Conservation (phyloP, 2,797 vertebrate species). For the Falco berigora region DNA sequence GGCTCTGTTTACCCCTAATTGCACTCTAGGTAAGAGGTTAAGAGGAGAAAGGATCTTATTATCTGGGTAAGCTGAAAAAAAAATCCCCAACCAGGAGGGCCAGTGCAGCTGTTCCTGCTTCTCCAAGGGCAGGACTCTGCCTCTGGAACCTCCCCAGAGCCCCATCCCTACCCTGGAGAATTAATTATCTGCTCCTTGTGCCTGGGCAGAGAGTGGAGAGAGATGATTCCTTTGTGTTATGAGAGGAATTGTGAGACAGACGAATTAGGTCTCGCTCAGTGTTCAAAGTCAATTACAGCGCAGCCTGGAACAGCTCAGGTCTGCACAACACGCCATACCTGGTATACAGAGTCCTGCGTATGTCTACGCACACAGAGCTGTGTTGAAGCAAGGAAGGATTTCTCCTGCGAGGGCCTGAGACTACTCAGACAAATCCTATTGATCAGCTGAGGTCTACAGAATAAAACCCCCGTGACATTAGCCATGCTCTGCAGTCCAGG, state of each 20-base stretch:
- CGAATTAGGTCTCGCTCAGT: background rate
- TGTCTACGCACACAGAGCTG: background rate
- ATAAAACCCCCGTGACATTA: accelerated
- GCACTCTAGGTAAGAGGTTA: constrained; percentile 62
- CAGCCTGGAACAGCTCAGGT: background rate
- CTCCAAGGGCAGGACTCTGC: constrained; percentile 36
- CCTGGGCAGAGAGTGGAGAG: background rate
- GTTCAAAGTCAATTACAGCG: background rate
- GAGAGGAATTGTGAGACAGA: background rate
- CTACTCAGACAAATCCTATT: background rate
- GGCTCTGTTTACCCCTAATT: constrained; percentile 63
- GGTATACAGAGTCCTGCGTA: accelerated
- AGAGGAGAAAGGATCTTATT: constrained; percentile 60
- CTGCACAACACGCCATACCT: accelerated
- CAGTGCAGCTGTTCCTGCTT: constrained; percentile 34
- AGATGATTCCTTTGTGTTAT: background rate
- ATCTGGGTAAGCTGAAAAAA: constrained; percentile 41
- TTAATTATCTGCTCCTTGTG: constrained; percentile 59
- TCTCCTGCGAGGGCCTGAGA: background rate
- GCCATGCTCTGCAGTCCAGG: background rate
- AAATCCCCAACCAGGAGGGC: constrained; percentile 25
- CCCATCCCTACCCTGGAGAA: constrained; percentile 41
- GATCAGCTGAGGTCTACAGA: background rate
- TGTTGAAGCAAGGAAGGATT: background rate
- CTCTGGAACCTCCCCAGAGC: constrained; percentile 37